Evolutionary conservation across 2,888 invertebrate species (phyloP), one percentile per base, ranked within the genome.

Genomic region (Platypus cylindrus): DNA sequence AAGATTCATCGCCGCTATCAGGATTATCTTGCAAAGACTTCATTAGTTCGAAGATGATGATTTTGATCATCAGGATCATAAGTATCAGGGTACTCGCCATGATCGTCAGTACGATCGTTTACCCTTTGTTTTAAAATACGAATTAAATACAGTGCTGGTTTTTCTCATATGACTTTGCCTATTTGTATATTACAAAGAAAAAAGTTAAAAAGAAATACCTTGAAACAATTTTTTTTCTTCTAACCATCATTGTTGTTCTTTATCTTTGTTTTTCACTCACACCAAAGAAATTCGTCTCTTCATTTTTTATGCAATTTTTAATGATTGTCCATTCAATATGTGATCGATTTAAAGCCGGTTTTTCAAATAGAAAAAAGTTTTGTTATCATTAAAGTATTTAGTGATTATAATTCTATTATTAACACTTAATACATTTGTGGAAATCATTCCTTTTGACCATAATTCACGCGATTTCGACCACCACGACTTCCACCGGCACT

Each of bases 231-330:
- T 84, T 66, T 58, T 78, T 73, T 57, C 86, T 68, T 56, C 86
- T 69, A 55, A 66, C 87, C 87, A 87, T 56, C 78, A 62, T 54
- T 75, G 68, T 56, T 73, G 72, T 31, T 50, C 45, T 53, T 75
- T 71, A 50, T 73, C 71, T 58, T 83, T 81, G 48, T 75, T 75
- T 49, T 78, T 79, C 79, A 53, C 81, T 79, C 37, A 89, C 78
- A 13, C 86, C 87, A 59, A 89, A 86, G 64, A 87, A 87, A 48
- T 77, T 79, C 36, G 82, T 81, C 37, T 85, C 81, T 58, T 84
- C 83, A 47, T 75, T 70, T 56, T 75, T 81, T 54, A 86, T 74
- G 60, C 78, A 82, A 55, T 78, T 59, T 58, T 65, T 62, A 48
- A 68, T 52, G 52, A 61, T 55, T 51, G 68, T 65, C 43, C 60